A percentile compares a stretch with the other conserved stretches of the same genome.
These are phyloP conservation scores for Candoia aspera DNA, from an alignment of 2,113 vertebrate species.

Conservation along the genomic window DNA sequence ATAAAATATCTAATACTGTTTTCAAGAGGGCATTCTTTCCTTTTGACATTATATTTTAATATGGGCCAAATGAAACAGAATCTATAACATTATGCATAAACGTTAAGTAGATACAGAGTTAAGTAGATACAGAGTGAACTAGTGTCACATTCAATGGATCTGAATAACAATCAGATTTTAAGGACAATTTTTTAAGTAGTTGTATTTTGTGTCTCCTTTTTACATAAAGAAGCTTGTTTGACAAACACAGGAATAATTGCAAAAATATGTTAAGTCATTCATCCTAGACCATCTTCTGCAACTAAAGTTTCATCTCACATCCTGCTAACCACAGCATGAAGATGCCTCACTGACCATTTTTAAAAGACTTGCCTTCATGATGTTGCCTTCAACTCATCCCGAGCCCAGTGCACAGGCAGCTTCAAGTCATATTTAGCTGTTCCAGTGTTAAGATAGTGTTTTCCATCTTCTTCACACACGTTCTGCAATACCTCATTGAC, in stretches of 20 bases:
- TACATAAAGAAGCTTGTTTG: not conserved
- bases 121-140: not conserved
- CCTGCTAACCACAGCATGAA: not conserved
- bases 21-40: constrained; percentile 40
- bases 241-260: not conserved
- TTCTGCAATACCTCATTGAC: not conserved
- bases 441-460: too few relatives aligned
- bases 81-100: constrained; percentile 25
- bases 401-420: not conserved
- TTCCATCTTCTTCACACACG: too few relatives aligned
- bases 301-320: not conserved
- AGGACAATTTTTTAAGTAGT: not conserved
- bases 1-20: constrained; percentile 48
- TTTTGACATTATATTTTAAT: constrained; percentile 51
- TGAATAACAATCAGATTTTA: constrained; percentile 50
- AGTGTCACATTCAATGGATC: constrained; percentile 49
- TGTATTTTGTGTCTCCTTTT: not conserved
- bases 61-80: constrained; percentile 65
- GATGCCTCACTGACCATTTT: not conserved
- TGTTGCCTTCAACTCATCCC: not conserved
- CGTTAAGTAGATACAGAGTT: constrained; percentile 7
- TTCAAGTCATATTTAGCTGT: not conserved
- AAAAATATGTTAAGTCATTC: not conserved
- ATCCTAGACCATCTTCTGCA: not conserved
- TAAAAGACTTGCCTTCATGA: not conserved